Evolutionary conservation across 2,113 vertebrate genomes (phyloP).

Genomic region (Phyllostomus hastatus): DNA sequence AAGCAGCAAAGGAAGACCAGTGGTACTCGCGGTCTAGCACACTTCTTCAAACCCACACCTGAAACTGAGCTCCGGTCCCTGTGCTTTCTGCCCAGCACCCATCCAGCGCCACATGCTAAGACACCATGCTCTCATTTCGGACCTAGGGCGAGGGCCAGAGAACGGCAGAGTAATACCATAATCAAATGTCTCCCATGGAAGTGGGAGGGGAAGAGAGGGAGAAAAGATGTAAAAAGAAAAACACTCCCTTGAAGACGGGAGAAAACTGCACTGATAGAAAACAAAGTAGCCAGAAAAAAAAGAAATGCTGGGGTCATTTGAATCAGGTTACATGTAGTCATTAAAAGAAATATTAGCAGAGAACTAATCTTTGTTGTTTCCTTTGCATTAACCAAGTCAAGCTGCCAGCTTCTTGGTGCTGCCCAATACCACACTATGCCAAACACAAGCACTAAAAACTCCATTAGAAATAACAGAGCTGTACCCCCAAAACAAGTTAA

Average conservation of each 20-base stretch:
- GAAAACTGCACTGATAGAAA: not conserved
- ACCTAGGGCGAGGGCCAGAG: not conserved
- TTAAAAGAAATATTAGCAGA: not conserved
- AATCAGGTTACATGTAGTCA: not conserved
- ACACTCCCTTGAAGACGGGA: not conserved
- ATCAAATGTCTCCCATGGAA: not conserved
- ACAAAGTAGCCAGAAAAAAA: not conserved
- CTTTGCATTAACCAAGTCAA: not conserved
- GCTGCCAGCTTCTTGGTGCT: not conserved
- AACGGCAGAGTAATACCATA: not conserved
- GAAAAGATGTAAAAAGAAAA: not conserved
- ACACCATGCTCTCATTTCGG: not conserved
- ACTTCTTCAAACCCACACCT: not conserved
- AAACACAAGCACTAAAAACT: not conserved
- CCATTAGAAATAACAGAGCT: slow-evolving; percentile 12
- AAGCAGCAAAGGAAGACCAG: not conserved
- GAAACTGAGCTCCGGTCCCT: not conserved
- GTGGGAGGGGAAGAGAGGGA: not conserved
- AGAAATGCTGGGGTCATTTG: not conserved
- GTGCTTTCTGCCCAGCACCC: not conserved
- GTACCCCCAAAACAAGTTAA: not conserved
- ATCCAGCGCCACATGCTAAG: not conserved
- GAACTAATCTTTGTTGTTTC: not conserved
- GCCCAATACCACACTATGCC: not conserved
- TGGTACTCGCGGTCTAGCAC: not conserved